Percentiles rank a stretch among this genome's conserved stretches.
phyloP scores from a whole-genome alignment of 2,797 vertebrate genomes.

The Sciaenops ocellatus region DNA sequence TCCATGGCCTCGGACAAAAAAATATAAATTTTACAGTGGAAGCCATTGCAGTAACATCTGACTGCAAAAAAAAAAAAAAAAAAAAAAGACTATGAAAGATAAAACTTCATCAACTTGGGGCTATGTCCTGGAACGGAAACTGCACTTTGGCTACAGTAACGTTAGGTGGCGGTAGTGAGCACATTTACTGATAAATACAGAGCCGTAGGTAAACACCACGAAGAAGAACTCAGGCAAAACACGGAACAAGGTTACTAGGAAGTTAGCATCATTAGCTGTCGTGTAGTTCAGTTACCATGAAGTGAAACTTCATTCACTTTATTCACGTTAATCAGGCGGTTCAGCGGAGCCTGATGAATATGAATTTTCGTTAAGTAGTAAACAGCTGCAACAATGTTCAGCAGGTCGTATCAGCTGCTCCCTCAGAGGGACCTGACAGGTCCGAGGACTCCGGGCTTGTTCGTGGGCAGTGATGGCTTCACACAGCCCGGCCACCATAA shows the following conservation, averaged over 20 bases:
- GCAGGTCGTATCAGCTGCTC: conserved; percentile 82
- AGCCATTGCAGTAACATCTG: neutral
- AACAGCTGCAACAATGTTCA: conserved; percentile 77
- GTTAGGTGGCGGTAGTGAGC: conserved; percentile 37
- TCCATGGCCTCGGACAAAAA: neutral
- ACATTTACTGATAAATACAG: neutral
- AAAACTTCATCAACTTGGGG: neutral
- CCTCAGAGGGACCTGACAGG: conserved; percentile 79
- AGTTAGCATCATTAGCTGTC: neutral
- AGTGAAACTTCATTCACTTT: neutral
- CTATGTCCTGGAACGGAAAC: neutral
- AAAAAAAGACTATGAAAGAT: too few relatives aligned
- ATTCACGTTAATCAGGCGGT: neutral
- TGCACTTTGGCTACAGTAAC: neutral
- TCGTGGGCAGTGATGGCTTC: conserved; percentile 71
- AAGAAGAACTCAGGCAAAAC: conserved; percentile 52
- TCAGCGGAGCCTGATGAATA: neutral
- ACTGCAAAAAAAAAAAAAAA: too few relatives aligned
- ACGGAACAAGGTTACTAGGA: conserved; percentile 22
- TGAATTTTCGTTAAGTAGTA: neutral
- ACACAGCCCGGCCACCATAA: conserved; percentile 57
- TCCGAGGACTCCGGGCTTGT: conserved; percentile 82
- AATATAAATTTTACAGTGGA: neutral
- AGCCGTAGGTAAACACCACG: neutral
- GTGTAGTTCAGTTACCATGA: neutral